Evolutionary conservation across 2,113 vertebrate species (phyloP).

Genomic region (Oryzias celebensis): DNA sequence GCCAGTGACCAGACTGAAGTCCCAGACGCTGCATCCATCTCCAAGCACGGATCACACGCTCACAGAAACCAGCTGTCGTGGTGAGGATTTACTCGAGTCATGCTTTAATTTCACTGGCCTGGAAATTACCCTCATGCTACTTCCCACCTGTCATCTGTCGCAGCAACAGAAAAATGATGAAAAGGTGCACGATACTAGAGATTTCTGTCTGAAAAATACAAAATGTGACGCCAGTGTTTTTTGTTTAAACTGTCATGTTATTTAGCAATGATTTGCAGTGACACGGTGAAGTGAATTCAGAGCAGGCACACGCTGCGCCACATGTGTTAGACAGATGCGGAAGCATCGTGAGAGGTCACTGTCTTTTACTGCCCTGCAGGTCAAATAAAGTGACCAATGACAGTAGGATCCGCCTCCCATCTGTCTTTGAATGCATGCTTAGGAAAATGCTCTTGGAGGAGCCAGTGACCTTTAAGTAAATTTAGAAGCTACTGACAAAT

Average conservation of each 20-base stretch:
- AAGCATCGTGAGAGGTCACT: conserved; percentile 15
- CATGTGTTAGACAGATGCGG: conserved; percentile 8
- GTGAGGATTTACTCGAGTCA: not conserved
- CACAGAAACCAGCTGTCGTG: conserved; percentile 1
- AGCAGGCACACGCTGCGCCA: not conserved
- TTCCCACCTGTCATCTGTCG: not conserved
- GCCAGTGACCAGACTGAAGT: conserved; percentile 10
- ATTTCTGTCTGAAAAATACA: not conserved
- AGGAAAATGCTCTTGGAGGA: conserved; percentile 13
- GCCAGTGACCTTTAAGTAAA: conserved; percentile 5
- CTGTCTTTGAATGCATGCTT: conserved; percentile 5
- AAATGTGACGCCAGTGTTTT: not conserved
- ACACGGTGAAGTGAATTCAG: not conserved
- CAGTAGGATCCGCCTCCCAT: conserved; percentile 8
- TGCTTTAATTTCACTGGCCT: not conserved
- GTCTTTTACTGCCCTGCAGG: conserved; percentile 9
- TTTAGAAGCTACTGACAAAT: too few species aligned
- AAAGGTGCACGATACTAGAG: not conserved
- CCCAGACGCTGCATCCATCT: conserved; percentile 25
- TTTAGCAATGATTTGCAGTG: too few species aligned
- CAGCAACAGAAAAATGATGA: not conserved
- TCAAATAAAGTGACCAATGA: conserved; percentile 17
- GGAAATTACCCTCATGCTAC: not conserved
- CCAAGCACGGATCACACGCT: conserved; percentile 7
- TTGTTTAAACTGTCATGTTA: not conserved